Evolutionary conservation across 1,140 invertebrate genomes (phyloP).

Genomic region (Ceratosolen solmsi): DNA sequence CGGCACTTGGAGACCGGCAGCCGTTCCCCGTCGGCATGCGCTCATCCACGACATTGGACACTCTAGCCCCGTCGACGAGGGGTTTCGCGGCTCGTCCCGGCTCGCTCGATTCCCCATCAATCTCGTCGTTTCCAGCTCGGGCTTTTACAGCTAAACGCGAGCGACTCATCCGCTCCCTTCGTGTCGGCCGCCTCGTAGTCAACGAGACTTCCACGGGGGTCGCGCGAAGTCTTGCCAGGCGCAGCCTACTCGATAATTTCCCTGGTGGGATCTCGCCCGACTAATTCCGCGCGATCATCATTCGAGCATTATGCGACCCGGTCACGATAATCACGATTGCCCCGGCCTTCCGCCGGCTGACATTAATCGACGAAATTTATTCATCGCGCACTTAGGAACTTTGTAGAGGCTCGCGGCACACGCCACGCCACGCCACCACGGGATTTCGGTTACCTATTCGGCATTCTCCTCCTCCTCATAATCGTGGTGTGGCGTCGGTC

Average conservation of each 20-base stretch:
- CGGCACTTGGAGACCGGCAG: background rate
- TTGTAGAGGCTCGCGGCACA: background rate
- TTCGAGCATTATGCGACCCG: conserved; percentile 28
- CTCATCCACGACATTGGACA: conserved; percentile 23
- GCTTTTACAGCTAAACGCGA: too few relatives aligned
- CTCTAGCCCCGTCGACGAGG: too few relatives aligned
- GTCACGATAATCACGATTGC: background rate
- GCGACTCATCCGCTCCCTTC: too few relatives aligned
- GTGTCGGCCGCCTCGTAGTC: too few relatives aligned
- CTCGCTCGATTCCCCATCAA: too few relatives aligned
- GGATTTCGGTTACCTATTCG: background rate
- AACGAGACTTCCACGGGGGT: background rate
- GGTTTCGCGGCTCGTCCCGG: too few relatives aligned
- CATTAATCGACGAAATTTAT: conserved; percentile 45
- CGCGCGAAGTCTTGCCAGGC: background rate
- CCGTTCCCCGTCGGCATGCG: background rate
- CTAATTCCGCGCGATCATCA: conserved; percentile 12
- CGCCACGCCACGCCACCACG: background rate
- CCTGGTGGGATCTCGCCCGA: background rate
- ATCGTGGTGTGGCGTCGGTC: too few relatives aligned
- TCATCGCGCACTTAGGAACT: conserved; percentile 18
- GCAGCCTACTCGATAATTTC: too few relatives aligned
- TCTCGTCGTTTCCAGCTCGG: too few relatives aligned
- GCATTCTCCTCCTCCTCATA: background rate
- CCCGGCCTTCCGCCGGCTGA: background rate